A percentile compares a stretch with the other conserved stretches of the same genome.
Conservation (phyloP, 2,888 invertebrate genomes). For the Oscheius sp. region DNA sequence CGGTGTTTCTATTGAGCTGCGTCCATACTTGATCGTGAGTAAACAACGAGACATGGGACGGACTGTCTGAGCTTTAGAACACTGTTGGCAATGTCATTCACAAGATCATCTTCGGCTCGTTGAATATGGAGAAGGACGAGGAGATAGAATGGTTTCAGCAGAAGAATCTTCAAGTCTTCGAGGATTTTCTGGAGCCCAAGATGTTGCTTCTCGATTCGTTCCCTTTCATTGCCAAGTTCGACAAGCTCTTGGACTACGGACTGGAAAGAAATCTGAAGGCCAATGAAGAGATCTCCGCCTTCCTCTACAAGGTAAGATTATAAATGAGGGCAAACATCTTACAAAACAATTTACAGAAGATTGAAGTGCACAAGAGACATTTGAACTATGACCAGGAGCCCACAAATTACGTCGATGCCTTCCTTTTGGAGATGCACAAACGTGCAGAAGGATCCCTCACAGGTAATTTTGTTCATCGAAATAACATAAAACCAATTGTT, state of each 20-base stretch:
- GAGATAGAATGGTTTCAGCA: conserved; percentile 52
- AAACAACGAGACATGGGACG: too few species aligned
- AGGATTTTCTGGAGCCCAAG: conserved; percentile 51
- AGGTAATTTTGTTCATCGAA: neutral
- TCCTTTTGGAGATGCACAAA: conserved; percentile 49
- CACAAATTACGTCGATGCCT: conserved; percentile 55
- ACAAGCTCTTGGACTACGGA: conserved; percentile 45
- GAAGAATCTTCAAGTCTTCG: conserved; percentile 40
- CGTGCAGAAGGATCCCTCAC: conserved; percentile 41
- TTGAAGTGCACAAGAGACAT: conserved; percentile 46
- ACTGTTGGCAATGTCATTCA: conserved; percentile 57
- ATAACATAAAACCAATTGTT: neutral
- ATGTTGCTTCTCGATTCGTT: conserved; percentile 51
- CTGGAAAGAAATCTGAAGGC: conserved; percentile 46
- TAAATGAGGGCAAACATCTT: neutral
- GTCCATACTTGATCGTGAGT: conserved; percentile 46
- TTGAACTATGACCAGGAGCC: conserved; percentile 54
- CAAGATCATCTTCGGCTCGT: conserved; percentile 52
- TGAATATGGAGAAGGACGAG: conserved; percentile 47
- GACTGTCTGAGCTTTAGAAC: conserved; percentile 10
- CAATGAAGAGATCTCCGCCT: conserved; percentile 49
- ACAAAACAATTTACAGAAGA: conserved; percentile 35
- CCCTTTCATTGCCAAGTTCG: conserved; percentile 50
- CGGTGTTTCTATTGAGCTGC: conserved; percentile 43
- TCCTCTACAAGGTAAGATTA: conserved; percentile 38